Conservation (phyloP, 2,888 invertebrate species). For the Strigamia crassipes region DNA sequence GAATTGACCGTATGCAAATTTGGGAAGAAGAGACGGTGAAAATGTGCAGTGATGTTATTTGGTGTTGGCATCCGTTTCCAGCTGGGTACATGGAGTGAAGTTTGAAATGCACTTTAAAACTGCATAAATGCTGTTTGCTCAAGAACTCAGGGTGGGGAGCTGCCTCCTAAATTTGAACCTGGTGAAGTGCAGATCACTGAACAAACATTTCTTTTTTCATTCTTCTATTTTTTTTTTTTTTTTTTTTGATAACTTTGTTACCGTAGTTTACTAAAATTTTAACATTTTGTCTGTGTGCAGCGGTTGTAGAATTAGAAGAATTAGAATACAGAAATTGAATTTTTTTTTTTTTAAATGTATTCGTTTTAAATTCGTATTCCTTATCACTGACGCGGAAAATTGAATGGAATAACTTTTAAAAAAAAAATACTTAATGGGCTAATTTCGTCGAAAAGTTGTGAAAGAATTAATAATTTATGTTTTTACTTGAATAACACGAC, state of each 20-base stretch:
- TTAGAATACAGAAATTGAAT: too few species aligned
- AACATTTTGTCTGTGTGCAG: too few species aligned
- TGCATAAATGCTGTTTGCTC: constrained; percentile 40
- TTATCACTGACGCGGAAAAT: too few species aligned
- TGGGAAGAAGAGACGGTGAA: constrained; percentile 27
- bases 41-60: constrained; percentile 40
- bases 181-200: constrained; percentile 32
- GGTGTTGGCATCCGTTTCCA: constrained; percentile 42
- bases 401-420: too few species aligned
- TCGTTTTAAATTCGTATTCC: too few species aligned
- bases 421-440: too few species aligned
- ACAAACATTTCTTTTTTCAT: constrained; percentile 18
- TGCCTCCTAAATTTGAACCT: constrained; percentile 39
- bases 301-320: too few species aligned
- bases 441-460: neutral
- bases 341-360: neutral
- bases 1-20: constrained; percentile 40
- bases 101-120: constrained; percentile 42
- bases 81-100: constrained; percentile 40
- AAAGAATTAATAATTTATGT: neutral
- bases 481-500: neutral
- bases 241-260: constrained; percentile 8
- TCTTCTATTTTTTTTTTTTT: neutral
- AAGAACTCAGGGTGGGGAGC: constrained; percentile 35
- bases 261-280: too few species aligned